Evolutionary conservation across 1,140 invertebrate species (phyloP), one percentile per base, ranked within the genome.

Genomic region (Zaprionus inermis): DNA sequence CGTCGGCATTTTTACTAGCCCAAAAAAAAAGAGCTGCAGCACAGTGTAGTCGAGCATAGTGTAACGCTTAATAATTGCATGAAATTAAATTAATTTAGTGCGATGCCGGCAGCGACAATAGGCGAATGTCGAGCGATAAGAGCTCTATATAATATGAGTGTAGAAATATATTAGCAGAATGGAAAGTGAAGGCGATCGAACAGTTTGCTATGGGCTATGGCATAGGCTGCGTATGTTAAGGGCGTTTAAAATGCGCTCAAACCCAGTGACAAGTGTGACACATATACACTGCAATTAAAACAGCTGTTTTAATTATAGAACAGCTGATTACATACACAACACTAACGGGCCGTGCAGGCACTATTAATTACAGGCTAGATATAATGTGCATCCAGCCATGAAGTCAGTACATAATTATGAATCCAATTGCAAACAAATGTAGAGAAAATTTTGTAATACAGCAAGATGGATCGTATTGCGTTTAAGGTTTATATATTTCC

Each of bases 111-210:
- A 28, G 9, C 16, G 66, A 16, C 49, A 36, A 61, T 38, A 60
- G 76, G 55, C 66, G 58, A 69, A 41, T 74, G 72, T 57, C 32
- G 34, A 55, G 51, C 58, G 65, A 83, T 83, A 79, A 79, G 56
- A 60, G 9, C 18, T 57, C 22, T 44, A 59, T 16, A 5, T 49
- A 22, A 18, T 36, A 11, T 60, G 18, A 30, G 10, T 24, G 38
- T 28, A 46, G 16, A 56, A 20, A 41, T 46, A 7, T 34, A 60
- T 44, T 24, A 68, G 44, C 58, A 30, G 61, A 20, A 18, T 16
- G 41, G 24, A 78, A 82, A 78, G 74, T 67, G 61, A 81, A 74
- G 59, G 76, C 56, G 34, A 10, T 49, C 16, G 28, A 61, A 55
- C 38, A 16, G 16, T 24, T 28, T 38, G 52, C 30, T 71, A 64